These are phyloP conservation scores for Torymus tubicola DNA, from an alignment of 2,888 invertebrate genomes.

Conservation along the genomic window DNA sequence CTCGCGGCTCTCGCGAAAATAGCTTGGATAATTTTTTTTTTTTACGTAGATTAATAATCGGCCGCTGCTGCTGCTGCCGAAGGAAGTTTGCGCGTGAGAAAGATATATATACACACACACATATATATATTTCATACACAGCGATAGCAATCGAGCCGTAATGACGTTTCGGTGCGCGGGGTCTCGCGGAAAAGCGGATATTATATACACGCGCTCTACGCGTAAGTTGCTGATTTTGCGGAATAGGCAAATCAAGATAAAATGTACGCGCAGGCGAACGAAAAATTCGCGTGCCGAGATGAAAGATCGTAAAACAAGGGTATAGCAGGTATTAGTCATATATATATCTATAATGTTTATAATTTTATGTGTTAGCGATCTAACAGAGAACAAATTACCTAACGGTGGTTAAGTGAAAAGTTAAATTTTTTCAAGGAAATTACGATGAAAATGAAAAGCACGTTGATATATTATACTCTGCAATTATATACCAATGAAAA, in stretches of 20 bases:
- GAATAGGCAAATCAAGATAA: constrained; percentile 32
- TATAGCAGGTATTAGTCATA: background rate
- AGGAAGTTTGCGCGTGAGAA: background rate
- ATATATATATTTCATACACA: constrained; percentile 33
- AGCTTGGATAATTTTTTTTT: constrained; percentile 18
- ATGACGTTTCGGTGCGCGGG: background rate
- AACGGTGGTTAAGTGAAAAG: no score
- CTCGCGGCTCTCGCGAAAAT: constrained; percentile 7
- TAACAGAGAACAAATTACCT: no score
- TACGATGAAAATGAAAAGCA: no score
- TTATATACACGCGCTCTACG: background rate
- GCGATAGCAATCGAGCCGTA: constrained; percentile 40
- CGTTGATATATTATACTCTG: no score
- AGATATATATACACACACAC: constrained; percentile 36
- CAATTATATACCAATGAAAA: no score
- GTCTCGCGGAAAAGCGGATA: constrained; percentile 26
- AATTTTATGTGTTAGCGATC: no score
- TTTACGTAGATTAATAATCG: constrained; percentile 22
- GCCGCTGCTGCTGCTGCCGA: background rate
- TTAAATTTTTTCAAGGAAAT: no score
- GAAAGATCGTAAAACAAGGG: background rate
- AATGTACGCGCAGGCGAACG: background rate
- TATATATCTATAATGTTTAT: background rate
- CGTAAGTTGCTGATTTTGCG: constrained; percentile 21
- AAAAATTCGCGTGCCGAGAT: no score